Conservation (phyloP, 2,888 invertebrate species). For the Noctua janthe region DNA sequence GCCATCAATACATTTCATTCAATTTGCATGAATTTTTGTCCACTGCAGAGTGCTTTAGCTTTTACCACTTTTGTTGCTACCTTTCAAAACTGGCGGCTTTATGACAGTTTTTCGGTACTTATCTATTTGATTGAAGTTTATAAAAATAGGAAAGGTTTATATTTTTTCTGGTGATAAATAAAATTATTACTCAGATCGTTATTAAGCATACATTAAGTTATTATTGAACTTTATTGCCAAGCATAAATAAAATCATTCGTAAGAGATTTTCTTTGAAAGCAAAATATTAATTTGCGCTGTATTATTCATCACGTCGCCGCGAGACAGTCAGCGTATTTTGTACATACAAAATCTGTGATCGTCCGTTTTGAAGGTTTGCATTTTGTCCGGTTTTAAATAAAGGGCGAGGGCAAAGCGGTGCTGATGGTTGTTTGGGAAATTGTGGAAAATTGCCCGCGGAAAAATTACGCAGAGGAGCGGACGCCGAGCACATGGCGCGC, state of each 20-base stretch:
- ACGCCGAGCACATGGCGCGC: constrained; percentile 86
- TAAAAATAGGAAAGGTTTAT: constrained; percentile 8
- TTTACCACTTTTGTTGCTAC: constrained; percentile 82
- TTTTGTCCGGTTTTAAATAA: constrained; percentile 81
- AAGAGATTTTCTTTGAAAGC: constrained; percentile 21
- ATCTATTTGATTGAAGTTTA: constrained; percentile 35
- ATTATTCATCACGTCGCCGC: constrained; percentile 72
- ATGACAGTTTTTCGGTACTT: constrained; percentile 63
- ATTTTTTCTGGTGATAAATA: neutral
- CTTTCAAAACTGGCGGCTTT: constrained; percentile 79
- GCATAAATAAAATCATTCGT: neutral
- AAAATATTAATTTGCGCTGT: constrained; percentile 65
- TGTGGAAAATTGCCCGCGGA: constrained; percentile 85
- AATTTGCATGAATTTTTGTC: constrained; percentile 84
- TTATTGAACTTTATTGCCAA: neutral
- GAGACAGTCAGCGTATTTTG: constrained; percentile 61
- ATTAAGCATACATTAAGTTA: neutral
- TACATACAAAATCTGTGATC: constrained; percentile 60
- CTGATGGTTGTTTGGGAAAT: constrained; percentile 84
- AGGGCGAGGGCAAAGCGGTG: constrained; percentile 75
- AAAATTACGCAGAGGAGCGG: constrained; percentile 84
- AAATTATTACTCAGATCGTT: neutral
- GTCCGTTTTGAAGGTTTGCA: constrained; percentile 71
- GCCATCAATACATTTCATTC: constrained; percentile 84
- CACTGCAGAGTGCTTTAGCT: constrained; percentile 79